Conservation (phyloP, 2,113 vertebrate genomes). For the Amia ocellicauda region DNA sequence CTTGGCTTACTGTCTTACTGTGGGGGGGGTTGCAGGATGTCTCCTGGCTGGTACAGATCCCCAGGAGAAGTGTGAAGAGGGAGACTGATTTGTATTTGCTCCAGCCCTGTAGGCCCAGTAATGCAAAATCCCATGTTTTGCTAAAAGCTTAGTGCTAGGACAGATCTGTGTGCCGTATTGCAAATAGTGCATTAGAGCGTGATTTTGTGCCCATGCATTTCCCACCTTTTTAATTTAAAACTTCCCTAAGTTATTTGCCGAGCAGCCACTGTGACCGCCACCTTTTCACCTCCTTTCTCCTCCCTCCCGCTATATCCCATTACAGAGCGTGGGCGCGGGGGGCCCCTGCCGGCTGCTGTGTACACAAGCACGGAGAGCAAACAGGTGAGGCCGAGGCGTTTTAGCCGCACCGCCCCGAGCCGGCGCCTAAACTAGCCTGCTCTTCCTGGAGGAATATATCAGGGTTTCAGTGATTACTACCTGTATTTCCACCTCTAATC, state of each 20-base stretch:
- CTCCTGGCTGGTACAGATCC: too few relatives aligned
- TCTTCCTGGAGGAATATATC: too few relatives aligned
- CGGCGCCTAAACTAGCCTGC: background rate
- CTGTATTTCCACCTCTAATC: too few relatives aligned
- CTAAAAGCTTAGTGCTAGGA: constrained; percentile 24
- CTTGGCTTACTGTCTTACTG: too few relatives aligned
- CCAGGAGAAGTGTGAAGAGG: too few relatives aligned
- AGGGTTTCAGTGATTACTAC: background rate
- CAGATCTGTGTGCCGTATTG: constrained; percentile 22
- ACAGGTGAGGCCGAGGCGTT: background rate
- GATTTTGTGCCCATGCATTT: constrained; percentile 28
- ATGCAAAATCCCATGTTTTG: constrained; percentile 16
- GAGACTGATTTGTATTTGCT: constrained; percentile 17
- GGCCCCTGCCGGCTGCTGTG: constrained; percentile 8
- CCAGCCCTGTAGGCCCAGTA: background rate
- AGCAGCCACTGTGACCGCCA: constrained; percentile 26
- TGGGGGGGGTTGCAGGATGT: too few relatives aligned
- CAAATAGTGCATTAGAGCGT: constrained; percentile 25
- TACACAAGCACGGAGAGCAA: constrained; percentile 22
- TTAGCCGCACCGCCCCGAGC: background rate
- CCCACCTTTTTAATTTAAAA: constrained; percentile 35
- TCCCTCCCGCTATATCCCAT: constrained; percentile 29
- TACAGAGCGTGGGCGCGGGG: constrained; percentile 11
- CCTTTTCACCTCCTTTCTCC: constrained; percentile 27
- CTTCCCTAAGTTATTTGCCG: constrained; percentile 32